Base-by-base conservation (phyloP, 2,797 vertebrate species). In the Lagodon rhomboides region DNA sequence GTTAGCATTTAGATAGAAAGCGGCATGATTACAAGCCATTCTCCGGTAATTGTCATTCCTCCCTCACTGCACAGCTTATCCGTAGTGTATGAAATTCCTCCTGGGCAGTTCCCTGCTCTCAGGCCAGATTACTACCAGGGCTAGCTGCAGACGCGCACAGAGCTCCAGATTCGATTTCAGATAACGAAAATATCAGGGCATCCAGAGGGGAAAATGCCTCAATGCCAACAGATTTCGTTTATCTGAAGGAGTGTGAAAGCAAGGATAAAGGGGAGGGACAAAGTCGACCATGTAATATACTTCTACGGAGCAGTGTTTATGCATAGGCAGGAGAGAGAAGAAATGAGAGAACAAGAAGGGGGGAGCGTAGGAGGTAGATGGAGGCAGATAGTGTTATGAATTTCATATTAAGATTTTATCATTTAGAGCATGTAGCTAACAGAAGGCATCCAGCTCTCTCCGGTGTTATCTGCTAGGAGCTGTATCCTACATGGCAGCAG, bases 101-200 rank as follows among this genome's bases (percentile, higher is more conserved):
- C 77, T 80, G 89, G 92, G 84, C 87, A 89, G 87, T 85, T 87
- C 77, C 80, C 68, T 73, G 81, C 87, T 92, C 92, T 91, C 85
- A 80, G 83, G 85, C 86, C 85, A 92, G 89, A 93, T 94, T 93
- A 92, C 91, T 83, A 87, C 82, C 89, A 89, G 84, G 83, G 85
- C 76, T 38, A 89, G 85, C 84, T 75, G 79, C 86, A 85, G 83
- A 89, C 75, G n/a, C 60, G 38, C 86, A 85, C 85, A 34, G 75
- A 90, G 88, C 91, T 84, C 80, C 71, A 85, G 94, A 93, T 94
- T 95, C 87, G 87, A 95, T 95, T 95, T 93, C 81, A 89, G 93
- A 95, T 95, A 95, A 92, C 69, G 55, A 87, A 93, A 92, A 90
- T 92, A 93, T 92, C 87, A 89, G 87, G 75, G 80, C 84, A 88